Evolutionary conservation across 2,113 vertebrate genomes (phyloP).

Genomic region (Trematomus loennbergii): DNA sequence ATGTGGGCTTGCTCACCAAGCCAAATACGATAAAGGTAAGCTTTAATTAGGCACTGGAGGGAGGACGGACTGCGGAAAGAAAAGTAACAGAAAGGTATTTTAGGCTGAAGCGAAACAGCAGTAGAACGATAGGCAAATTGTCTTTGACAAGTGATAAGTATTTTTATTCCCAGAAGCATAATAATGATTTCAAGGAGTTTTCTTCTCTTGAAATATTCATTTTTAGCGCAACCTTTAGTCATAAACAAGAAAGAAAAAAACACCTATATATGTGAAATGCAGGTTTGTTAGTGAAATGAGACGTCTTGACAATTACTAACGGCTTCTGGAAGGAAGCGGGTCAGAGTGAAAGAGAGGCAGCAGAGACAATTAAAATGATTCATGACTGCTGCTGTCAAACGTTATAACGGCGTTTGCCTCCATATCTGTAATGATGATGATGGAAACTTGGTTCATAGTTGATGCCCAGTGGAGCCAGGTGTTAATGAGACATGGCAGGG

Average conservation of each 20-base stretch:
- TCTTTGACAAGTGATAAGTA: constrained; percentile 29
- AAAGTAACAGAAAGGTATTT: not conserved
- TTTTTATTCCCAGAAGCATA: constrained; percentile 8
- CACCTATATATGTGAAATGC: not conserved
- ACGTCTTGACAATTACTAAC: constrained; percentile 9
- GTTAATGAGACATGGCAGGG: constrained; percentile 8
- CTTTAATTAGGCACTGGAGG: constrained; percentile 21
- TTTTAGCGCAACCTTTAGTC: not conserved
- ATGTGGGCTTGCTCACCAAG: not conserved
- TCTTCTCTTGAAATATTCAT: constrained; percentile 5
- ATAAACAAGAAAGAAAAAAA: not conserved
- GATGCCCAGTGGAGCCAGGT: not conserved
- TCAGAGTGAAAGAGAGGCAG: not conserved
- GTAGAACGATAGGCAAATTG: not conserved
- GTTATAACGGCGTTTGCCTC: not conserved
- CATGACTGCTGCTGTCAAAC: constrained; percentile 47
- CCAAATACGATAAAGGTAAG: not conserved
- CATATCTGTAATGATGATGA: constrained; percentile 3
- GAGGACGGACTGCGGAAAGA: constrained; percentile 4
- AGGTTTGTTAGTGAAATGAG: not conserved
- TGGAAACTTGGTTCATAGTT: not conserved
- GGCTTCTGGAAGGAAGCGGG: constrained; percentile 2
- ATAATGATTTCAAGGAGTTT: constrained; percentile 1
- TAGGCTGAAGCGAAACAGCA: constrained; percentile 12
- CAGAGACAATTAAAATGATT: constrained; percentile 39